phyloP scores from a whole-genome alignment of 2,113 vertebrate species.

The Triplophysa dalaica region DNA sequence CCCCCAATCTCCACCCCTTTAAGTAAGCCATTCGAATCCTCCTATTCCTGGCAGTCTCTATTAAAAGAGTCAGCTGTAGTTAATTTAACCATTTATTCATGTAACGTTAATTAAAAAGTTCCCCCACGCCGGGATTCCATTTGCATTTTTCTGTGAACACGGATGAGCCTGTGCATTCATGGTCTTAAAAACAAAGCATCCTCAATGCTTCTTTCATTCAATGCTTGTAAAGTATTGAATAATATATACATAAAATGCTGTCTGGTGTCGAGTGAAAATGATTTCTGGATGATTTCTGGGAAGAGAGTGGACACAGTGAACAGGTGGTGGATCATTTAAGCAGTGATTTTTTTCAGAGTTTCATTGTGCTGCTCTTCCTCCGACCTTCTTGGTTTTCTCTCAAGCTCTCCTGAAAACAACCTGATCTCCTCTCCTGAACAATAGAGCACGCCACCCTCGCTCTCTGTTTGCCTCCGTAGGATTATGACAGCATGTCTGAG shows the following conservation, averaged over 20 bases:
- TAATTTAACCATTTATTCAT: slow-evolving; percentile 44
- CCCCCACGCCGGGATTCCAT: slow-evolving; percentile 38
- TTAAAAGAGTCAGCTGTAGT: slow-evolving; percentile 33
- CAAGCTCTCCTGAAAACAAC: slow-evolving; percentile 22
- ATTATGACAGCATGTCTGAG: background rate
- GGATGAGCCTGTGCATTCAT: background rate
- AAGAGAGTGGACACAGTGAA: slow-evolving; percentile 58
- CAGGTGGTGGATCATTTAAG: slow-evolving; percentile 73
- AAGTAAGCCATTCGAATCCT: slow-evolving; percentile 6
- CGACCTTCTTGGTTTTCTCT: slow-evolving; percentile 47
- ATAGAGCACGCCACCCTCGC: slow-evolving; percentile 34
- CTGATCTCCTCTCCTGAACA: slow-evolving; percentile 41
- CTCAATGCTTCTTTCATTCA: background rate
- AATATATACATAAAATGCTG: background rate
- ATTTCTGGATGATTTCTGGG: slow-evolving; percentile 62
- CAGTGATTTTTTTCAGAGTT: slow-evolving; percentile 64
- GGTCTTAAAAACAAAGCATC: background rate
- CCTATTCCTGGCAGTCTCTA: slow-evolving; percentile 54
- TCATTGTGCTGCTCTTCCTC: slow-evolving; percentile 71
- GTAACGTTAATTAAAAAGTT: slow-evolving; percentile 51
- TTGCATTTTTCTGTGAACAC: slow-evolving; percentile 31
- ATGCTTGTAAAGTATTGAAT: too few relatives aligned
- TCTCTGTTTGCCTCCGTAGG: slow-evolving; percentile 18
- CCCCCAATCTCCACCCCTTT: background rate
- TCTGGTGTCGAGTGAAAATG: background rate